These are phyloP conservation scores for Proctacanthus coquilletti DNA, from an alignment of 1,140 invertebrate species.

Conservation along the genomic window DNA sequence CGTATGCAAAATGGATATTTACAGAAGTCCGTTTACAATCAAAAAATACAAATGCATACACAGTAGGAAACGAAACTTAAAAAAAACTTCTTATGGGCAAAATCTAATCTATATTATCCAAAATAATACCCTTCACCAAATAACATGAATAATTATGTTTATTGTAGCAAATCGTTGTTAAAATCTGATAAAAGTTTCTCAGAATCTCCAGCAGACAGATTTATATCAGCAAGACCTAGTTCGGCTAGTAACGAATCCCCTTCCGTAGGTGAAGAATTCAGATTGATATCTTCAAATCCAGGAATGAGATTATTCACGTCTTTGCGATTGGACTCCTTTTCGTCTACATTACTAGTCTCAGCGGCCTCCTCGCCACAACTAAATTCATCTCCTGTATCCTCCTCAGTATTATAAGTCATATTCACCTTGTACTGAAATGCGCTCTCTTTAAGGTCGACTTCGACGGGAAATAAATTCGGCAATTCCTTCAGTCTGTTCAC, in stretches of 20 bases:
- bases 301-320: background rate
- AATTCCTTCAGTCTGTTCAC: constrained; percentile 51
- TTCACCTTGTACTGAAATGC: constrained; percentile 88
- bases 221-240: background rate
- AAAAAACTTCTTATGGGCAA: no score
- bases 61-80: no score
- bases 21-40: no score
- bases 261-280: background rate
- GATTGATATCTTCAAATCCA: background rate
- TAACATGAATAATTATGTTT: no score
- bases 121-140: no score
- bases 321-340: background rate
- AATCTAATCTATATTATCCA: no score
- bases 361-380: background rate
- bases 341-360: background rate
- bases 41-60: no score
- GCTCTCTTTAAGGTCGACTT: constrained; percentile 83
- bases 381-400: background rate
- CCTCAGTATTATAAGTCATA: background rate
- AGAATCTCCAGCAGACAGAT: background rate
- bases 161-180: no score
- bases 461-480: constrained; percentile 81
- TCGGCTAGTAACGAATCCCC: background rate
- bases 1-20: no score
- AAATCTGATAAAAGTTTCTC: no score